Percentiles rank a stretch among this genome's conserved stretches.
Evolutionary conservation across 2,888 invertebrate species (phyloP).

Genomic region (Willowsia nigromaculata): DNA sequence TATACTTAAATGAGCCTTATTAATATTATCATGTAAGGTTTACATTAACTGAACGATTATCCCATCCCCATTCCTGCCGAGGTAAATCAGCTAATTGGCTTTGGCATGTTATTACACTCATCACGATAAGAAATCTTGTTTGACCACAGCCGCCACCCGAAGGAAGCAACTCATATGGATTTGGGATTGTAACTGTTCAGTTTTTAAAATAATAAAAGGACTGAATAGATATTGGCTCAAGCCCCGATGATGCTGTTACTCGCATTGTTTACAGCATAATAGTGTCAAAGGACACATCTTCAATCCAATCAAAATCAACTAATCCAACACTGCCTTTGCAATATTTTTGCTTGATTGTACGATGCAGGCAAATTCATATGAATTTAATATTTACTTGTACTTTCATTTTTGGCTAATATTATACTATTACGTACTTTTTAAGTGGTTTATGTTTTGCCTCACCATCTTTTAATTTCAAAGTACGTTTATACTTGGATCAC

Average conservation of each 20-base stretch:
- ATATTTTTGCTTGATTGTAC: neutral
- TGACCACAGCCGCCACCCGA: slow-evolving; percentile 26
- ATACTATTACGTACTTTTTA: neutral
- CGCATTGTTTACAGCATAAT: slow-evolving; percentile 12
- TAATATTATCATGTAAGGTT: neutral
- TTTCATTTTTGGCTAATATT: slow-evolving; percentile 9
- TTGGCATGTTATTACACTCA: slow-evolving; percentile 59
- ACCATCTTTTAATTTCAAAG: neutral
- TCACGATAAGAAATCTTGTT: slow-evolving; percentile 35
- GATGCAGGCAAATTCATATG: neutral
- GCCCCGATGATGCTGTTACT: neutral
- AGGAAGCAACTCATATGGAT: neutral
- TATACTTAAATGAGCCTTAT: slow-evolving; percentile 11
- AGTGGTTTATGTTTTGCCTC: neutral
- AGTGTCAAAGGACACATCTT: slow-evolving; percentile 65
- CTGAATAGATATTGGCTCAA: neutral
- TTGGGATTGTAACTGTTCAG: neutral
- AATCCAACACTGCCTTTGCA: neutral
- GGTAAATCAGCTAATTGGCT: slow-evolving; percentile 58
- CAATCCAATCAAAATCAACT: slow-evolving; percentile 41
- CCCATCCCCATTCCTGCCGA: neutral
- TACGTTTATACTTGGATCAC: neutral
- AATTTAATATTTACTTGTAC: slow-evolving; percentile 45
- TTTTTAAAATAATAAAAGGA: neutral
- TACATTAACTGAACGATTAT: slow-evolving; percentile 1